Evolutionary conservation across 2,888 invertebrate species (phyloP), one percentile per base, ranked within the genome.

Genomic region (Calliscelio sp.): DNA sequence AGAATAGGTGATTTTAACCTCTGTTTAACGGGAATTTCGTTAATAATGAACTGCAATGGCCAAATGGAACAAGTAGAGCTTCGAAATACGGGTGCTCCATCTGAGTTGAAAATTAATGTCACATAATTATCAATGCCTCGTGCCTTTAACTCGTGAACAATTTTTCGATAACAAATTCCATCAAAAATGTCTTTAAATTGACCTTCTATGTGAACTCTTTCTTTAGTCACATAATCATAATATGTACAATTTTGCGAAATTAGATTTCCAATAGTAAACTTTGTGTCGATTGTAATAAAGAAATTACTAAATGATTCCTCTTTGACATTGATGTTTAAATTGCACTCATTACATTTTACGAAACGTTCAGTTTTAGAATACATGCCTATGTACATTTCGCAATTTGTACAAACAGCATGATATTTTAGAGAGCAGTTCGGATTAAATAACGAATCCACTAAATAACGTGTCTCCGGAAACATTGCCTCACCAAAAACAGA

Each of bases 151-250:
- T 32, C 16, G 20, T 38, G 14, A 20, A 55, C 20, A 41, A 41
- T 4, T 55, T 57, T 55, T 8, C 71, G 28, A 32, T 71, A 71
- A 5, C 28, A n/a, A 16, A 18, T 0, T 11, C 71, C 57, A 46
- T 71, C 59, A 20, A 32, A 44, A 10, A 71, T 46, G 18, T 71
- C 71, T 44, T 44, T 14, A 57, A 59, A 44, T 2, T 4, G 7
- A 11, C 20, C 46, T 7, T 35, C 20, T 32, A 5, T 22, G 16
- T 59, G 46, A 18, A 46, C 14, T 59, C 59, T 55, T 14, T 28
- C 32, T 46, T 57, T 57, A n/a, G 44, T 57, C 6, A 71, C 22
- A 11, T 57, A 20, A 11, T 71, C 35, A n/a, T 71, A 71, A 24
- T 46, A 71, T 10, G 20, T n/a, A 1, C 1, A 7, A 53, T 71